phyloP scores from a whole-genome alignment of 1,140 invertebrate species.

The Drosophila albomicans region DNA sequence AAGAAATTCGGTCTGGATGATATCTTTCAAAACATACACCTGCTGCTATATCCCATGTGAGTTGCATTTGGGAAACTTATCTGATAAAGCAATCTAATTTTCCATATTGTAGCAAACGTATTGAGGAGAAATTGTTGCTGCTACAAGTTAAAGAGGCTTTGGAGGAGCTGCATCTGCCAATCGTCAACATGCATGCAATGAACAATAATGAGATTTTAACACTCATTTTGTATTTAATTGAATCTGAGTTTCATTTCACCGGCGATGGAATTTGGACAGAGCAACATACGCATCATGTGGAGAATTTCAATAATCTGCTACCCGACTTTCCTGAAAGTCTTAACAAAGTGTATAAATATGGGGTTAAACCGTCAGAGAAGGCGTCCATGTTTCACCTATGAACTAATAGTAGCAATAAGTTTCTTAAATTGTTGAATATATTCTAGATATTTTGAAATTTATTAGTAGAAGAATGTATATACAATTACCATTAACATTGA shows the following conservation, averaged over 20 bases:
- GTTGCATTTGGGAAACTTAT: background rate
- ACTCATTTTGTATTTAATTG: slow-evolving; percentile 84
- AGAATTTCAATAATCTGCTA: slow-evolving; percentile 81
- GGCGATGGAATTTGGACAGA: slow-evolving; percentile 85
- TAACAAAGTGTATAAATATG: slow-evolving; percentile 82
- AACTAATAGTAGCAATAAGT: background rate
- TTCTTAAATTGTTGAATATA: too few relatives aligned
- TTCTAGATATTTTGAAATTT: background rate
- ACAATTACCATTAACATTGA: background rate
- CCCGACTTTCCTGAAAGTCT: slow-evolving; percentile 81
- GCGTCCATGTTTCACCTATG: slow-evolving; percentile 53
- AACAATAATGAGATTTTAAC: slow-evolving; percentile 73
- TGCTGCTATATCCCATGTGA: slow-evolving; percentile 87
- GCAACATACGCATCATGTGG: slow-evolving; percentile 76
- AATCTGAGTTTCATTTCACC: slow-evolving; percentile 85
- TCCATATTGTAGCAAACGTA: slow-evolving; percentile 62
- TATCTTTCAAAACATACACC: slow-evolving; percentile 86
- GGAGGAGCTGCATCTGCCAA: slow-evolving; percentile 67
- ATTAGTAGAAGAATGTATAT: background rate
- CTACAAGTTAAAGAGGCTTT: slow-evolving; percentile 58
- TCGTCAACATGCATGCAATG: slow-evolving; percentile 41
- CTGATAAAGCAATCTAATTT: background rate
- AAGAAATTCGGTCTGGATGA: slow-evolving; percentile 85
- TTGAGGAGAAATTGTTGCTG: slow-evolving; percentile 73
- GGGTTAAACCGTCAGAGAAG: slow-evolving; percentile 68